Conservation (phyloP, 2,888 invertebrate species). For the Tricholauxania praeusta region DNA sequence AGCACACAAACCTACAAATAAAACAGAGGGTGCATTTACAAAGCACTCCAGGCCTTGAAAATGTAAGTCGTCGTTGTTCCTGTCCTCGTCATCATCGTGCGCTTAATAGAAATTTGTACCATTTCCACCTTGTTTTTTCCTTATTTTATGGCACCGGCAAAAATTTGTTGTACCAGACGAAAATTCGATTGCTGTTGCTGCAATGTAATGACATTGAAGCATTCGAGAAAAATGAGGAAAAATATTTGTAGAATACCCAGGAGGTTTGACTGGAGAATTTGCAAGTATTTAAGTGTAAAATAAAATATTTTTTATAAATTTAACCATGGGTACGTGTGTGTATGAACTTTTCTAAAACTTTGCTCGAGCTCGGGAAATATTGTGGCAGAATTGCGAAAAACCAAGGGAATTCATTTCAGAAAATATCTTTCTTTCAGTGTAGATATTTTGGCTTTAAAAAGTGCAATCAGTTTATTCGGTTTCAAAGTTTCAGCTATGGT, state of each 20-base stretch:
- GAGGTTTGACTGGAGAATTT: neutral
- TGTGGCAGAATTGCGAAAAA: neutral
- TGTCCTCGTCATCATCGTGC: neutral
- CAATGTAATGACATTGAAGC: neutral
- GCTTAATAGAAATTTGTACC: slow-evolving; percentile 20
- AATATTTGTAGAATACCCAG: neutral
- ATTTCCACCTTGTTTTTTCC: neutral
- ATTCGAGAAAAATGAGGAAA: neutral
- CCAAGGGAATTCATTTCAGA: neutral
- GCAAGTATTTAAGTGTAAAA: neutral
- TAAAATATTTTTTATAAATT: neutral
- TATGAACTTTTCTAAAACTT: neutral
- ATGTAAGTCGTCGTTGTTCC: neutral
- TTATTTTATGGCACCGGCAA: neutral
- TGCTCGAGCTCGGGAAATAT: neutral
- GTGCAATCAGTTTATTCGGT: neutral
- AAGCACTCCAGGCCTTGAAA: slow-evolving; percentile 21
- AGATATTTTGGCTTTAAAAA: neutral
- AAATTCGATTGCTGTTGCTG: slow-evolving; percentile 29
- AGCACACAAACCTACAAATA: slow-evolving; percentile 2
- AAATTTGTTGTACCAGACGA: slow-evolving; percentile 30
- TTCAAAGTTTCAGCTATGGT: slow-evolving; percentile 16
- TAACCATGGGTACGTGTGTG: neutral
- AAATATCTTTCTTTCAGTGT: too few relatives aligned
- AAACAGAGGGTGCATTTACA: slow-evolving; percentile 9